Base-by-base conservation (phyloP, 2,797 vertebrate species). In the Liparis tanakae region DNA sequence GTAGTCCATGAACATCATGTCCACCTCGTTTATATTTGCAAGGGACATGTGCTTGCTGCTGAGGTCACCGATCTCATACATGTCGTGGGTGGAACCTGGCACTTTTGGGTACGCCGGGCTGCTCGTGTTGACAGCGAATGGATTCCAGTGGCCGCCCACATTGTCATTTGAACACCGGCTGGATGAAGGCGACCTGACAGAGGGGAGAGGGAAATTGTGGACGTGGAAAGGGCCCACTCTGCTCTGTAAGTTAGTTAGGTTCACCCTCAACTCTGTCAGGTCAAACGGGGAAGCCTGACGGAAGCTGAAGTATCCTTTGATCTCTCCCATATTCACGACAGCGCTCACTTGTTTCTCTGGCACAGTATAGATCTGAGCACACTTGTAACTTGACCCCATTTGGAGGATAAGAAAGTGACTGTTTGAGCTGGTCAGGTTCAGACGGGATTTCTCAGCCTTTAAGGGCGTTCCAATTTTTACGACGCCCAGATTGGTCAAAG, bases 131-230 rank as follows among this genome's bases (percentile, higher is more conserved):
- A 94, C 17, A 1, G 53, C 20, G 43, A 95, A 95, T 5, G 96
- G 96, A 84, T 96, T 95, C 93, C 81, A 96, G 78, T 95, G 94
- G 6, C 90, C 94, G 9, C 93, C 95, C 3, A 94, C 85, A 5
- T 93, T 92, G 63, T 94, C 90, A 48, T 94, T 90, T 44, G 88
- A 91, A 66, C 96, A 96, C 17, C 78, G 36, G 63, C 72, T 85
- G 37, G 83, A 77, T 13, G 44, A 5, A 0, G 83, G 70, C 0
- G 80, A 72, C 6, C 73, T 87, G 46, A 89, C 66, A 43, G 89
- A 79, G 14, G 93, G 94, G 2, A 95, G 25, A 1, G 95, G 95
- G 60, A 94, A 95, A 15, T 73, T n/a, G 72, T 96, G 95, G 55
- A 96, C 88, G 4, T 95, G 93, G 71, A 91, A 96, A 1, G 80